These are phyloP conservation scores for Luidia sarsii DNA, from an alignment of 53 echinoderm and acorn worm species.

Conservation along the genomic window DNA sequence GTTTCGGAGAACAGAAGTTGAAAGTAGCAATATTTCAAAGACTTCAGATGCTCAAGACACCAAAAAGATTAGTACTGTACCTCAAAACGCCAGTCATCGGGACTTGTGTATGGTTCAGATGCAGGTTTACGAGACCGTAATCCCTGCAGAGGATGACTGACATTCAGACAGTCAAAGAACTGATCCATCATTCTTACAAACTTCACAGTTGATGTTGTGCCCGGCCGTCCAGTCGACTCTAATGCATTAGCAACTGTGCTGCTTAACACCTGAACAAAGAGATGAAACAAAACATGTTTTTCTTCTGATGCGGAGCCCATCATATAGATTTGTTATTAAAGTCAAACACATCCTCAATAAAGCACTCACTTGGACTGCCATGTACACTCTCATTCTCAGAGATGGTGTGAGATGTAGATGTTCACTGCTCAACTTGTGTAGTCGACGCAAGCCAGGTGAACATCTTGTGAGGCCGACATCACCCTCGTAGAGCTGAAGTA, in stretches of 20 bases:
- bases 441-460: slow-evolving; percentile 29
- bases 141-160: not conserved
- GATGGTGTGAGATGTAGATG: slow-evolving; percentile 45
- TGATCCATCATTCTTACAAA: no score
- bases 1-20: no score
- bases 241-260: no score
- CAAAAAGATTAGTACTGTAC: no score
- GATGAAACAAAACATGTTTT: not conserved
- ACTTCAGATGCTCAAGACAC: no score
- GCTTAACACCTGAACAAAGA: slow-evolving; percentile 33
- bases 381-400: slow-evolving; percentile 43
- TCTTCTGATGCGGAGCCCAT: not conserved
- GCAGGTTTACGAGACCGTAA: not conserved
- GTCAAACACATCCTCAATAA: not conserved
- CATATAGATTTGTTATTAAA: no score
- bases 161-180: no score
- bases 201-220: no score
- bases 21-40: no score
- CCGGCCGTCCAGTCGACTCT: no score
- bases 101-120: not conserved
- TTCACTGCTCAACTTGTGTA: slow-evolving; percentile 37
- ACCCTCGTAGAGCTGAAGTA: slow-evolving; percentile 37
- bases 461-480: slow-evolving; percentile 12
- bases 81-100: slow-evolving; percentile 36
- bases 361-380: slow-evolving; percentile 44